Conservation (phyloP, 1,140 invertebrate species). For the Lithobius niger region DNA sequence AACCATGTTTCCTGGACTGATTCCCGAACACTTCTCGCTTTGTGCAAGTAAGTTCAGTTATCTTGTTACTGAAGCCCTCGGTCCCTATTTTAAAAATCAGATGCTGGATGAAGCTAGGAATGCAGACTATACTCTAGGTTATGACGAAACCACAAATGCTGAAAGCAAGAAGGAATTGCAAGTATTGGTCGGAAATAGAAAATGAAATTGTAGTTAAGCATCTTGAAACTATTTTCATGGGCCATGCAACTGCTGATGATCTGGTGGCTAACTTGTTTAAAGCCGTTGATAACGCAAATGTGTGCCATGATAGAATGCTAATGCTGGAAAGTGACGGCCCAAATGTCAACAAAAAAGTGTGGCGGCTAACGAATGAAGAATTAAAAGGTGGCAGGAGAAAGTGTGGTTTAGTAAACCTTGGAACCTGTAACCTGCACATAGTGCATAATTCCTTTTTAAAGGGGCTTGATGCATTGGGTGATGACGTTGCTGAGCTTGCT, state of each 20-base stretch:
- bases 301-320: constrained; percentile 11
- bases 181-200: constrained; percentile 16
- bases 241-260: constrained; percentile 14
- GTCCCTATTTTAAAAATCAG: constrained; percentile 17
- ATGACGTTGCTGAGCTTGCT: background rate
- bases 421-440: constrained; percentile 1
- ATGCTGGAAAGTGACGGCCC: constrained; percentile 23
- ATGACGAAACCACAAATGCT: constrained; percentile 20
- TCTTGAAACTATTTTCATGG: constrained; percentile 19
- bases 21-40: constrained; percentile 4
- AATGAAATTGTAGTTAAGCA: constrained; percentile 12
- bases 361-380: constrained; percentile 17
- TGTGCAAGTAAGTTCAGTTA: constrained; percentile 15
- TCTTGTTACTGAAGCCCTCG: constrained; percentile 19
- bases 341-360: constrained; percentile 24
- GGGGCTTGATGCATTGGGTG: background rate
- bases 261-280: constrained; percentile 11
- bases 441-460: constrained; percentile 7
- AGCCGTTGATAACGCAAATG: constrained; percentile 12
- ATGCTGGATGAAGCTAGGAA: constrained; percentile 13
- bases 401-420: background rate
- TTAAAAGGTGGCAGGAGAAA: constrained; percentile 8
- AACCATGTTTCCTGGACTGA: constrained; percentile 4
- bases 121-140: constrained; percentile 10
- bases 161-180: constrained; percentile 17